phyloP scores from a whole-genome alignment of 2,797 vertebrate genomes.

The Erithacus rubecula region DNA sequence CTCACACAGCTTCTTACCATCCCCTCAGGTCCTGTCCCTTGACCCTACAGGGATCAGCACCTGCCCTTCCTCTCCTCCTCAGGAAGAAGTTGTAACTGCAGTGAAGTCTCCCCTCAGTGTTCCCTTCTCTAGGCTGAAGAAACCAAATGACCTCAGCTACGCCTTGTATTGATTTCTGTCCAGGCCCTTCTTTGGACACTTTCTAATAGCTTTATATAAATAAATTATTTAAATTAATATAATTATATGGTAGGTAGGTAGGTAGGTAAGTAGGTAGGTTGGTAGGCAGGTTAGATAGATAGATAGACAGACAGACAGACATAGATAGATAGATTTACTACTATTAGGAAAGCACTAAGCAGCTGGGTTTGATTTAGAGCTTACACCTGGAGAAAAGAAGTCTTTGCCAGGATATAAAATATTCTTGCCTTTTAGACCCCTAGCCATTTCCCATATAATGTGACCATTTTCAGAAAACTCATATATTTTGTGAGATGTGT shows the following conservation, averaged over 20 bases:
- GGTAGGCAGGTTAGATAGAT: too few species aligned
- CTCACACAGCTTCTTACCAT: not conserved
- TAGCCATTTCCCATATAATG: not conserved
- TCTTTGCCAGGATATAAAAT: not conserved
- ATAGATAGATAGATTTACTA: not conserved
- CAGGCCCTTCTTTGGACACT: not conserved
- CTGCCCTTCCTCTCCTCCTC: too few species aligned
- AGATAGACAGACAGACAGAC: not conserved
- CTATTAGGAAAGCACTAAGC: not conserved
- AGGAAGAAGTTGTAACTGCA: not conserved
- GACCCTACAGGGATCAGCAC: not conserved
- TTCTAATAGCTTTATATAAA: not conserved
- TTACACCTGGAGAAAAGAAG: not conserved
- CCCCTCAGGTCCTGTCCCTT: not conserved
- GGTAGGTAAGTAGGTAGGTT: not conserved
- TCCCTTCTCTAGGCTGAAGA: not conserved
- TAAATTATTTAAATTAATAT: not conserved
- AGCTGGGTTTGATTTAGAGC: not conserved
- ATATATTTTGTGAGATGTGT: not conserved
- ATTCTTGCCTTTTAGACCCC: not conserved
- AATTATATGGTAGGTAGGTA: not conserved
- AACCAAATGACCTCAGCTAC: not conserved
- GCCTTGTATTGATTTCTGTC: accelerated
- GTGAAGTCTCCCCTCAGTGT: not conserved
- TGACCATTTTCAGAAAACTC: not conserved